Evolutionary conservation across 2,113 vertebrate genomes (phyloP).

Genomic region (Phalacrocorax pelagicus): DNA sequence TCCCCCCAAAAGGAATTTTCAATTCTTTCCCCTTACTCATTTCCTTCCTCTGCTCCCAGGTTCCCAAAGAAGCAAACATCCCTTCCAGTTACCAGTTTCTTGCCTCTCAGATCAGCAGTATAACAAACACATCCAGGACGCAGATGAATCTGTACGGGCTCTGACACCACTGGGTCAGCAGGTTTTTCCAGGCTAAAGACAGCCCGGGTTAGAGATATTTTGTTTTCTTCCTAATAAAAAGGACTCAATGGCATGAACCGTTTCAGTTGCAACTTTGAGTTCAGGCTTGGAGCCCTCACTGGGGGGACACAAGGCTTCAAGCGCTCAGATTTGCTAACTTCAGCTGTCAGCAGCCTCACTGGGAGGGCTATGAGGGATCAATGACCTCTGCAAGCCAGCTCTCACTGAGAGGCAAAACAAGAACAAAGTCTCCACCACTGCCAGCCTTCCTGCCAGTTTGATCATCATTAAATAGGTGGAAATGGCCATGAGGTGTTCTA

Average conservation of each 20-base stretch:
- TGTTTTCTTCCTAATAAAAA: slow-evolving; percentile 35
- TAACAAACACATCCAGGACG: not conserved
- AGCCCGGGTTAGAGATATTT: not conserved
- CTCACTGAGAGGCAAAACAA: slow-evolving; percentile 60
- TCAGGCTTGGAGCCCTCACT: not conserved
- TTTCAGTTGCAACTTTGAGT: slow-evolving; percentile 53
- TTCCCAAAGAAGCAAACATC: slow-evolving; percentile 10
- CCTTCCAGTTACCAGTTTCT: not conserved
- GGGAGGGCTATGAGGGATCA: slow-evolving; percentile 1
- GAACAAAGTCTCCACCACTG: slow-evolving; percentile 38
- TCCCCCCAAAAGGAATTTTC: not conserved
- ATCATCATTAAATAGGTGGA: slow-evolving; percentile 67
- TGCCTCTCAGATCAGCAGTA: not conserved
- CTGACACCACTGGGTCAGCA: slow-evolving; percentile 10
- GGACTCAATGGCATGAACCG: not conserved
- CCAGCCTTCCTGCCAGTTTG: slow-evolving; percentile 64
- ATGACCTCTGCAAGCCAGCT: slow-evolving; percentile 18
- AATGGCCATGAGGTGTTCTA: slow-evolving; percentile 67
- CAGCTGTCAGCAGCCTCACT: not conserved
- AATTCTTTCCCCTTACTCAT: slow-evolving; percentile 39
- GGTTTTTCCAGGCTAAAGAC: slow-evolving; percentile 39
- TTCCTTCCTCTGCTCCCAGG: slow-evolving; percentile 50
- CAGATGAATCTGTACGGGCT: not conserved
- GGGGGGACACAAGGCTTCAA: not conserved
- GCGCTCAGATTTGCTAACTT: not conserved